phyloP scores from a whole-genome alignment of 2,113 vertebrate genomes.

The Ciconia maguari region DNA sequence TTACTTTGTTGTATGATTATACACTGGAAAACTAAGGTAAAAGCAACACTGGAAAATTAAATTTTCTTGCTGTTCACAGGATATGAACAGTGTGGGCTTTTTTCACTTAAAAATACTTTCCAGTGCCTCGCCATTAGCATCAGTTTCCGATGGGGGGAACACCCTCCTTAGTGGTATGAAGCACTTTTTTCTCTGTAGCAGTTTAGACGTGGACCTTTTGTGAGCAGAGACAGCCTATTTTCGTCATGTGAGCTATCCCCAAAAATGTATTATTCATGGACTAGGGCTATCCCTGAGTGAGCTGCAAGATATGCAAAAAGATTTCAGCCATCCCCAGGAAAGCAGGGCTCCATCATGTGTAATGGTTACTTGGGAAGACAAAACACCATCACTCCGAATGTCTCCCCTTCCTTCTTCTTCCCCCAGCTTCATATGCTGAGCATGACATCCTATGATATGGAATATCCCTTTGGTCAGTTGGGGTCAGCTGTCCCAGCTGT shows the following conservation, averaged over 20 bases:
- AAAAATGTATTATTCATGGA: conserved; percentile 12
- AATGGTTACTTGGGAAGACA: too few relatives aligned
- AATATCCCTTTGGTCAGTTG: too few relatives aligned
- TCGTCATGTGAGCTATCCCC: neutral
- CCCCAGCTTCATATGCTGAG: too few relatives aligned
- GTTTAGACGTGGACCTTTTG: conserved; percentile 57
- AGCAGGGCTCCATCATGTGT: too few relatives aligned
- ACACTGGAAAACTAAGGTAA: neutral
- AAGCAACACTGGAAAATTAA: neutral
- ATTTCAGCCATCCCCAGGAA: too few relatives aligned
- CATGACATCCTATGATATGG: too few relatives aligned
- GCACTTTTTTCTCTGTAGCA: conserved; percentile 20
- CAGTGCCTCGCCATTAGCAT: neutral
- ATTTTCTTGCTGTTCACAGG: neutral
- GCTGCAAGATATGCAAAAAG: too few relatives aligned
- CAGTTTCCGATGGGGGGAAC: neutral
- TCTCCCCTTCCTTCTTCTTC: too few relatives aligned
- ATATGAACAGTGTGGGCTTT: neutral
- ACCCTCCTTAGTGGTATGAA: neutral
- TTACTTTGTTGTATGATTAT: neutral
- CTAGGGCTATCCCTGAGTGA: neutral
- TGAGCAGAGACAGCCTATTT: conserved; percentile 44
- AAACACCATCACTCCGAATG: too few relatives aligned
- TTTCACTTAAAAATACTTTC: conserved; percentile 20
- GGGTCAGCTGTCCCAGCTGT: too few relatives aligned